phyloP scores from a whole-genome alignment of 1,140 invertebrate genomes.

The Pseudomyrmex sp. region DNA sequence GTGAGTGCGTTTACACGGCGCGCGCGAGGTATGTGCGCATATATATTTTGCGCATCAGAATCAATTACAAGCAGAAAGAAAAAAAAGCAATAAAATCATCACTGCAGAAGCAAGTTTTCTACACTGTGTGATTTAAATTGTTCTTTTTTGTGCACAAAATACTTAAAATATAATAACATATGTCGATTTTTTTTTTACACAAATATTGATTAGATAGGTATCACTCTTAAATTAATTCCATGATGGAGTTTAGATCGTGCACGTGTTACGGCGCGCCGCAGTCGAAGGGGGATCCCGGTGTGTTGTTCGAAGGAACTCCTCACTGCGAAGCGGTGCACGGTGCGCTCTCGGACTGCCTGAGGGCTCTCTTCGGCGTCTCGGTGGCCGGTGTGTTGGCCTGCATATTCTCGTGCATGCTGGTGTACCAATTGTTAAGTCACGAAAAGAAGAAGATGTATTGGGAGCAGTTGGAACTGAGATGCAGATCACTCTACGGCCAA shows the following conservation, averaged over 20 bases:
- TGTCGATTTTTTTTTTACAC: no score
- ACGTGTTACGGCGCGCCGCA: conserved; percentile 82
- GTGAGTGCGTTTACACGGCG: conserved; percentile 93
- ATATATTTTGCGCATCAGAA: neutral
- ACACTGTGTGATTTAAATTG: neutral
- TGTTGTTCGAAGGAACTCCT: conserved; percentile 92
- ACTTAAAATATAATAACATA: no score
- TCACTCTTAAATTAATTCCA: conserved; percentile 5
- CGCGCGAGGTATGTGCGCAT: conserved; percentile 79
- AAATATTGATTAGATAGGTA: neutral
- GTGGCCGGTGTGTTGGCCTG: conserved; percentile 95
- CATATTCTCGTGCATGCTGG: conserved; percentile 96
- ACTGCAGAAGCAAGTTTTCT: neutral
- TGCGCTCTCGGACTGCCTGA: conserved; percentile 92
- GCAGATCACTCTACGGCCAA: conserved; percentile 90
- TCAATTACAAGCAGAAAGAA: neutral
- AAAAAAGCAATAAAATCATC: neutral
- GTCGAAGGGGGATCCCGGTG: conserved; percentile 80
- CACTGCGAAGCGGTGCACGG: conserved; percentile 95
- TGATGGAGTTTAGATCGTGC: conserved; percentile 78
- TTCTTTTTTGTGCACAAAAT: no score
- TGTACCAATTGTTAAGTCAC: conserved; percentile 95
- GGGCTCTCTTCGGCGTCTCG: conserved; percentile 95
- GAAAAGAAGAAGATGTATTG: conserved; percentile 97
- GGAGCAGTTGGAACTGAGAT: conserved; percentile 94